Evolutionary conservation across 2,797 vertebrate species (phyloP), one percentile per base, ranked within the genome.

Genomic region (Crocidura indochinensis): DNA sequence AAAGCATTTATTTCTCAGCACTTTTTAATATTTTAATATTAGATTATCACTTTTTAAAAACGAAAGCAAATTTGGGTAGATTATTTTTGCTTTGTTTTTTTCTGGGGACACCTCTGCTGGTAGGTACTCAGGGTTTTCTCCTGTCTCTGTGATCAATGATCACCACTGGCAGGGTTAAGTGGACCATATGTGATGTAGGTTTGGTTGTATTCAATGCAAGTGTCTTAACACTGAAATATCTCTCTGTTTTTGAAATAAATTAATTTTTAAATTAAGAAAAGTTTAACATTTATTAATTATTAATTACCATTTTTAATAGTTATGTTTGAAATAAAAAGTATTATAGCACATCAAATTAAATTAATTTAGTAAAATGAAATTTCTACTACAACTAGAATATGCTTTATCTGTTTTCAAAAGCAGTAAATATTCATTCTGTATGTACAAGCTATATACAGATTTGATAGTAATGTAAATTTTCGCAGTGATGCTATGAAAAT

Each of bases 401-500:
- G 8, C 78, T 82, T 29, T 82, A 73, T 75, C 69, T 95, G 9
- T 44, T n/a, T 89, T 95, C 94, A 82, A 75, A 88, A 91, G 71
- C 49, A 90, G 29, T 65, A 86, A 77, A 64, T 79, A 11, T 38
- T 69, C 53, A 89, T 92, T 22, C 47, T 92, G 38, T 94, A 96
- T 7, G 51, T 44, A 93, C 74, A 94, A 80, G 44, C 87, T 94
- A 75, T 51, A 88, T 65, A 93, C 93, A 38, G 38, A 38, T 38
- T 72, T 91, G 92, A 82, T 83, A 96, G 44, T 89, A 93, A 96
- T 95, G 77, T 73, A 96, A 97, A 94, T 72, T 68, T 31, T 92
- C n/a, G 94, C 38, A 79, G 82, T 94, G 47, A 77, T 96, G 96
- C 74, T 62, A 88, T 73, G 78, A 96, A 95, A 97, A 95, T 96